Percentiles rank a stretch among this genome's conserved stretches.
Conservation (phyloP, 2,888 invertebrate species). For the Trachelus troglodyta region DNA sequence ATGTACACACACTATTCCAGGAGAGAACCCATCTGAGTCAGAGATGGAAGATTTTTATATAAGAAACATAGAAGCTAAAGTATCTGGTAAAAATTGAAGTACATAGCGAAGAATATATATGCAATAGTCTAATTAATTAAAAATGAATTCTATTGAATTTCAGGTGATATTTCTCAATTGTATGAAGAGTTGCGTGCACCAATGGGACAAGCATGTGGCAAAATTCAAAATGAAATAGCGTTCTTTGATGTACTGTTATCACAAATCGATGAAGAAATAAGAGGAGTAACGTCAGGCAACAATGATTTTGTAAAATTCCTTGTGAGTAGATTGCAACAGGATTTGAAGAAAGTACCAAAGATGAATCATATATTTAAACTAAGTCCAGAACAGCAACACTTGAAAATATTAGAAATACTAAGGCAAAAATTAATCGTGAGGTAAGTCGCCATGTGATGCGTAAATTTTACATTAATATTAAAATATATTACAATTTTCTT, state of each 20-base stretch:
- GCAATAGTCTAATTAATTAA: slow-evolving; percentile 28
- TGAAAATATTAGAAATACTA: slow-evolving; percentile 37
- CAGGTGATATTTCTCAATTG: slow-evolving; percentile 35
- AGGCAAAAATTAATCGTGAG: slow-evolving; percentile 38
- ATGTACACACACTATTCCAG: slow-evolving; percentile 19
- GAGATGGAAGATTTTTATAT: slow-evolving; percentile 41
- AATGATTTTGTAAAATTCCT: slow-evolving; percentile 38
- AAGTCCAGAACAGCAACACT: slow-evolving; percentile 29
- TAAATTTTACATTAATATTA: background rate
- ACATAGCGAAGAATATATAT: background rate
- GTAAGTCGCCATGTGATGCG: slow-evolving; percentile 15
- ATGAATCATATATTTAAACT: slow-evolving; percentile 35
- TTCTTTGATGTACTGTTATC: slow-evolving; percentile 64
- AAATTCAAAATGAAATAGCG: slow-evolving; percentile 53
- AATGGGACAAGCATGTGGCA: slow-evolving; percentile 27
- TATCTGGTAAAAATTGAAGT: slow-evolving; percentile 25
- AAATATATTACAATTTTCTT: background rate
- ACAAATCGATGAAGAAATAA: slow-evolving; percentile 66
- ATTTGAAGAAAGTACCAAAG: slow-evolving; percentile 35
- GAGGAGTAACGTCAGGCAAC: slow-evolving; percentile 44
- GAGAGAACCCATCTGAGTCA: slow-evolving; percentile 28
- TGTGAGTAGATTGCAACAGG: slow-evolving; percentile 32
- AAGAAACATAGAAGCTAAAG: slow-evolving; percentile 35
- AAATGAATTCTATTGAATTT: slow-evolving; percentile 62
- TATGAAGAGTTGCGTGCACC: slow-evolving; percentile 26